Evolutionary conservation across 2,888 invertebrate species (phyloP).

Genomic region (Yponomeuta plumbellus): DNA sequence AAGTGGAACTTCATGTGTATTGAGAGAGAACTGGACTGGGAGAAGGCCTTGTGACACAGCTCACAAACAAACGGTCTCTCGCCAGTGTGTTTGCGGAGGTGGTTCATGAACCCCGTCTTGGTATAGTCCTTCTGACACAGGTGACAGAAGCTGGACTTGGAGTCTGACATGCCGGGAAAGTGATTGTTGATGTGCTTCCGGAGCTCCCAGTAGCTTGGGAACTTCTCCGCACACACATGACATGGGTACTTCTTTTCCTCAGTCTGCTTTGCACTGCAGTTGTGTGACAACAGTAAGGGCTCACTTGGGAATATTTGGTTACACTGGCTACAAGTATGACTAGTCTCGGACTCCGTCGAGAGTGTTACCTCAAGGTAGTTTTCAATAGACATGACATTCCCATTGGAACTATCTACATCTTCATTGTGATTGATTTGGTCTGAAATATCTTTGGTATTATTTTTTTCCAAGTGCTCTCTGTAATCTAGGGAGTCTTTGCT

Average conservation of each 20-base stretch:
- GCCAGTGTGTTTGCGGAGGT: slow-evolving; percentile 70
- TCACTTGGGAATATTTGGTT: slow-evolving; percentile 72
- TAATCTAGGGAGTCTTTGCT: slow-evolving; percentile 58
- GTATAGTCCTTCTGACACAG: slow-evolving; percentile 74
- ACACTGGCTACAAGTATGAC: slow-evolving; percentile 69
- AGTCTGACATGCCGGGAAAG: slow-evolving; percentile 72
- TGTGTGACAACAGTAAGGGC: slow-evolving; percentile 57
- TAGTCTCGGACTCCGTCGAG: slow-evolving; percentile 71
- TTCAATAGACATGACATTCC: slow-evolving; percentile 72
- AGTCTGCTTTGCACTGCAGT: slow-evolving; percentile 64
- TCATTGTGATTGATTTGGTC: slow-evolving; percentile 53
- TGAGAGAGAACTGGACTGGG: slow-evolving; percentile 71
- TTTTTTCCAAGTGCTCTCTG: slow-evolving; percentile 60
- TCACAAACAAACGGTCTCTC: slow-evolving; percentile 74
- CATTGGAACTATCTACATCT: slow-evolving; percentile 67
- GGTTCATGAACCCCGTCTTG: slow-evolving; percentile 74
- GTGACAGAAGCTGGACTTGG: slow-evolving; percentile 73
- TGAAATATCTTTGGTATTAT: slow-evolving; percentile 60
- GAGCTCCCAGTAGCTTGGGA: slow-evolving; percentile 70
- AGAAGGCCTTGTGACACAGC: slow-evolving; percentile 71
- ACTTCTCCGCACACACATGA: slow-evolving; percentile 71
- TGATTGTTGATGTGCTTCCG: slow-evolving; percentile 71
- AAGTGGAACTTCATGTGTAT: slow-evolving; percentile 75
- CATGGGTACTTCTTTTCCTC: slow-evolving; percentile 71
- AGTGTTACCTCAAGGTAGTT: slow-evolving; percentile 72